phyloP scores from a whole-genome alignment of 2,113 vertebrate genomes.

The Mixornis gularis region DNA sequence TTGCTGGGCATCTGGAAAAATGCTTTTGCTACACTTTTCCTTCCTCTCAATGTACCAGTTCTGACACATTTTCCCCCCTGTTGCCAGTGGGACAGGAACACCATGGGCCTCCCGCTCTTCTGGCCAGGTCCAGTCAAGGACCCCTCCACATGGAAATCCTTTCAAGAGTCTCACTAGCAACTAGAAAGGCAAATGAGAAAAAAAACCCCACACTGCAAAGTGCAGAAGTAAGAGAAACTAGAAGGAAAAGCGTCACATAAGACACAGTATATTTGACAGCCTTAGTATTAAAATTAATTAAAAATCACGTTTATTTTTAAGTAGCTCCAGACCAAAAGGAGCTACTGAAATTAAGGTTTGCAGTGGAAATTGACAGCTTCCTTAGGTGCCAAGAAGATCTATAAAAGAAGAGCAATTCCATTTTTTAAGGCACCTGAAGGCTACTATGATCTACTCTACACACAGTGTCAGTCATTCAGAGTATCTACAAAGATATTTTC shows the following conservation, averaged over 20 bases:
- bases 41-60: not conserved
- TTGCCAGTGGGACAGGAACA: not conserved
- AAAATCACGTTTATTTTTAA: not conserved
- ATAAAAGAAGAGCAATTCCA: not conserved
- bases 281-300: not conserved
- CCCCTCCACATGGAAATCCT: not conserved
- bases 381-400: not conserved
- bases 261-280: not conserved
- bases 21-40: not conserved
- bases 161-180: not conserved
- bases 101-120: fast-evolving
- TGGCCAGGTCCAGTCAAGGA: not conserved
- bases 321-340: not conserved
- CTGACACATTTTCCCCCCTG: not conserved
- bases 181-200: constrained; percentile 20
- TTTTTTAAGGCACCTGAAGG: not conserved
- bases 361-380: not conserved
- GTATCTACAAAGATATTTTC: not conserved
- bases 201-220: not conserved
- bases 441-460: not conserved
- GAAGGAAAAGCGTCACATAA: not conserved
- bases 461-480: not conserved
- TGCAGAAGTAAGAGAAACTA: not conserved
- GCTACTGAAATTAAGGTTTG: not conserved
- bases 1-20: not conserved